Evolutionary conservation across 2,797 vertebrate species (phyloP), one percentile per base, ranked within the genome.

Genomic region (Microcaecilia unicolor): DNA sequence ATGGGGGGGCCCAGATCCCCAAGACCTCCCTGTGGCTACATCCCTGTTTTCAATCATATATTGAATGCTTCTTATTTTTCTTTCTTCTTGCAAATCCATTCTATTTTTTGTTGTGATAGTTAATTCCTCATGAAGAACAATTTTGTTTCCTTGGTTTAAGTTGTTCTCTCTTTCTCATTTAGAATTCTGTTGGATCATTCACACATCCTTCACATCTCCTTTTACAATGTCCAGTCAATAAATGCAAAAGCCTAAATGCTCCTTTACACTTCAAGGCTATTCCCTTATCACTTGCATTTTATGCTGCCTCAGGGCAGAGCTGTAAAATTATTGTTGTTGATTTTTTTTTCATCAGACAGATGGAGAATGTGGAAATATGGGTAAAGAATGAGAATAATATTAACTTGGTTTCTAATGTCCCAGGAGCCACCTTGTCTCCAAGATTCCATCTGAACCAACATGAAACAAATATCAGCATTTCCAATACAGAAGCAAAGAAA

Each of bases 141-240:
- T n/a, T n/a, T n/a, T n/a, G n/a, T n/a, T n/a, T n/a, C n/a, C n/a
- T n/a, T n/a, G n/a, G n/a, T n/a, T n/a, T n/a, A n/a, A n/a, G n/a
- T n/a, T n/a, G n/a, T n/a, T n/a, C n/a, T n/a, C n/a, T n/a, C n/a
- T n/a, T n/a, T n/a, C n/a, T n/a, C n/a, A n/a, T n/a, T n/a, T n/a
- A n/a, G n/a, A n/a, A n/a, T n/a, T n/a, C n/a, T 68, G 63, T 55
- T 57, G 41, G 23, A 55, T 61, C 72, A 75, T 74, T 68, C 61
- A 66, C 68, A 67, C 55, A 58, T 61, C 43, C 51, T 66, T 75
- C 58, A 55, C 51, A 56, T 68, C 48, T 64, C 37, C 51, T 71
- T 70, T 72, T n/a, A 37, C 36, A 56, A 52, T 44, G 43, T 64
- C 27, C 31, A 59, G 58, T 74, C 60, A 74, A 47, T 64, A 60